Percentiles rank a stretch among this genome's conserved stretches.
phyloP scores from a whole-genome alignment of 2,888 invertebrate genomes.

The Cybosia mesomella region DNA sequence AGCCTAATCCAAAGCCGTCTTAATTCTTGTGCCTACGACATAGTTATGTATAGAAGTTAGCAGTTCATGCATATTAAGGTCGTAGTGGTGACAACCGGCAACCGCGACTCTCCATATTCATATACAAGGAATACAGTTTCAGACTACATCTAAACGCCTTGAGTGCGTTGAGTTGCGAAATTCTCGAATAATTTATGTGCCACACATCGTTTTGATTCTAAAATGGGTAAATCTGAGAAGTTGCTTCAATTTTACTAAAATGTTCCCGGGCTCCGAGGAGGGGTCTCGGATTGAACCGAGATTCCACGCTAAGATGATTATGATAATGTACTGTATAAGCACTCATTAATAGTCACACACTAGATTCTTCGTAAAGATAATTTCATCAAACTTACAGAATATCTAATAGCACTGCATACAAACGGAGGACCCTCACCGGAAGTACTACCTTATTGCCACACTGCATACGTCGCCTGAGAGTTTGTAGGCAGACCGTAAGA shows the following conservation, averaged over 20 bases:
- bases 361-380: too few relatives aligned
- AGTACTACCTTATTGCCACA: too few relatives aligned
- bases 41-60: slow-evolving; percentile 70
- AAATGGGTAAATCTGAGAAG: neutral
- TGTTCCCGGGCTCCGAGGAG: neutral
- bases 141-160: slow-evolving; percentile 38
- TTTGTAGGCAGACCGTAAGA: too few relatives aligned
- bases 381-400: too few relatives aligned
- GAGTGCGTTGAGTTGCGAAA: slow-evolving; percentile 22
- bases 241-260: slow-evolving; percentile 6
- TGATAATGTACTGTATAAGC: neutral
- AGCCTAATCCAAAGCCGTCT: neutral
- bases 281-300: neutral
- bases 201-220: neutral
- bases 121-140: slow-evolving; percentile 47
- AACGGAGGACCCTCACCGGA: too few relatives aligned
- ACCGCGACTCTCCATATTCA: slow-evolving; percentile 72
- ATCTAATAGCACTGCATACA: too few relatives aligned
- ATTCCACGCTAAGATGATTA: neutral
- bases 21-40: slow-evolving; percentile 24
- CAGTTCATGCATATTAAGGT: slow-evolving; percentile 76
- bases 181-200: slow-evolving; percentile 12
- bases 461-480: too few relatives aligned
- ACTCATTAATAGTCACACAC: neutral
- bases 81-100: slow-evolving; percentile 61